Evolutionary conservation across 92 coral and sea anemone species (phyloP).

Genomic region (Paragorgia papillata): DNA sequence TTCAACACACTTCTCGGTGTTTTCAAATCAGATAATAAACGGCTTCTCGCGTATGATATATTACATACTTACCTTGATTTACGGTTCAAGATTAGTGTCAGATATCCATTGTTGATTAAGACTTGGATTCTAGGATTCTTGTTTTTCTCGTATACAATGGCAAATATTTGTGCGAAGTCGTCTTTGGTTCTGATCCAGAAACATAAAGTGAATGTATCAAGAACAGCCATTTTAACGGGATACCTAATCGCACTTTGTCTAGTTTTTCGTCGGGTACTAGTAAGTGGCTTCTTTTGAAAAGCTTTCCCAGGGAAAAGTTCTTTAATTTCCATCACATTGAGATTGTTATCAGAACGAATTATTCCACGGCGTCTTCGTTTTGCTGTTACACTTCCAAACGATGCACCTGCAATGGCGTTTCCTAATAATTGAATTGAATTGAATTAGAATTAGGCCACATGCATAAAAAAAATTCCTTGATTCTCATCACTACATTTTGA

Average conservation of each 20-base stretch:
- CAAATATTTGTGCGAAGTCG: constrained; percentile 10
- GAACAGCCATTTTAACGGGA: constrained; percentile 2
- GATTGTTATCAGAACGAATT: background rate
- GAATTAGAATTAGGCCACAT: too few species aligned
- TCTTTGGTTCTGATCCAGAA: constrained; percentile 39
- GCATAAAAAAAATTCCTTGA: too few species aligned
- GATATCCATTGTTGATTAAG: background rate
- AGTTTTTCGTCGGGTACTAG: background rate
- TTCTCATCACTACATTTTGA: too few species aligned
- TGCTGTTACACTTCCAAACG: constrained; percentile 10
- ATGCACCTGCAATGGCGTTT: constrained; percentile 28
- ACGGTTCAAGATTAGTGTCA: background rate
- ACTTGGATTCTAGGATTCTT: constrained; percentile 9
- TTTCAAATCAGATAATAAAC: too few species aligned
- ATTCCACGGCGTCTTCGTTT: background rate
- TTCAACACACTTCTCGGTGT: too few species aligned
- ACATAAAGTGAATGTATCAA: constrained; percentile 25
- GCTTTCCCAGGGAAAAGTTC: constrained; percentile 28
- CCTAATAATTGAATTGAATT: too few species aligned
- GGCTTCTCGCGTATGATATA: too few species aligned
- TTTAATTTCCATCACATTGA: background rate
- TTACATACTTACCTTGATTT: constrained; percentile 1
- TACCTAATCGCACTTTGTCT: background rate
- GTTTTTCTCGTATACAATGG: constrained; percentile 1
- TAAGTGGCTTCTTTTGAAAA: constrained; percentile 1